A percentile compares a stretch with the other conserved stretches of the same genome.
These are phyloP conservation scores for Takifugu rubripes DNA, from an alignment of 2,797 vertebrate genomes.

Conservation along the genomic window DNA sequence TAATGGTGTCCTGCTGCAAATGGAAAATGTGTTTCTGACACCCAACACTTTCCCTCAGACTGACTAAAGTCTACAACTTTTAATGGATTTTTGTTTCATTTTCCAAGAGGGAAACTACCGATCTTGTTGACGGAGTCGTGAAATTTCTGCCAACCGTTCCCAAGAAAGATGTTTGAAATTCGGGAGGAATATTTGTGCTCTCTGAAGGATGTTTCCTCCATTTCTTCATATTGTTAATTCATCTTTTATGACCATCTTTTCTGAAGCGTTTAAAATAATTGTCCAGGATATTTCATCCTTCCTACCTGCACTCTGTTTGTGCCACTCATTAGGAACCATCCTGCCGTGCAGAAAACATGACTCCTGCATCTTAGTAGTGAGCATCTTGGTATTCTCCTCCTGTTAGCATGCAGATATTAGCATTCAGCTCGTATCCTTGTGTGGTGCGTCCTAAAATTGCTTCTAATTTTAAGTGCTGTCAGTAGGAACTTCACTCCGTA, in stretches of 20 bases:
- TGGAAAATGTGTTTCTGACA: conserved; percentile 5
- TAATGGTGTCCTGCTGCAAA: neutral
- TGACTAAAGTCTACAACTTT: neutral
- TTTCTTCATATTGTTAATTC: neutral
- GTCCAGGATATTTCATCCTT: neutral
- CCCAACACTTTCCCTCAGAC: neutral
- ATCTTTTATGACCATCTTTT: no score
- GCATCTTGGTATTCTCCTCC: neutral
- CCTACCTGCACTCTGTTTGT: neutral
- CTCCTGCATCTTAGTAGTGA: neutral
- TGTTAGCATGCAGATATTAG: neutral
- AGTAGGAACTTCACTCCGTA: conserved; percentile 5
- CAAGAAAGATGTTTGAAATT: neutral
- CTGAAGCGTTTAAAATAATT: no score
- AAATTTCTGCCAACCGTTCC: neutral
- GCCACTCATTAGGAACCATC: neutral
- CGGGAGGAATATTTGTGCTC: no score
- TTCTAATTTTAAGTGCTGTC: conserved; percentile 2
- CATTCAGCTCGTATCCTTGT: neutral
- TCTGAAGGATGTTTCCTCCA: neutral
- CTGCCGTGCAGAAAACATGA: neutral
- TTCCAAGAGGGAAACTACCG: neutral
- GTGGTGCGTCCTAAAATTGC: neutral
- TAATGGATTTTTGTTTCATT: neutral
- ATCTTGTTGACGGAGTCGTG: neutral